Base-by-base conservation (phyloP, 1,140 invertebrate genomes). In the Asbolus verrucosus region DNA sequence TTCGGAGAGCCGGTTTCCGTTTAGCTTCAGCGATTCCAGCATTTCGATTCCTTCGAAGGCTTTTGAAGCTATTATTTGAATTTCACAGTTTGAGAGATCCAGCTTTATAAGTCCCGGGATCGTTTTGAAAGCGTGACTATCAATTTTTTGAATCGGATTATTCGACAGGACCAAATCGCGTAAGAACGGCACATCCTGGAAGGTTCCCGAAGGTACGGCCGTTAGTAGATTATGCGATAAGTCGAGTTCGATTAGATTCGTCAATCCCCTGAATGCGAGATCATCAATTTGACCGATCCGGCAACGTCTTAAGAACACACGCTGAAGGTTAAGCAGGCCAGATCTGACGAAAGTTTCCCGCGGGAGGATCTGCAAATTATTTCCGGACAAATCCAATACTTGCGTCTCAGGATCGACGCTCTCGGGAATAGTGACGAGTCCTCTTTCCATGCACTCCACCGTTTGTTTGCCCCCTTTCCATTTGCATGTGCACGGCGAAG, bases 401-500 rank as follows among this genome's bases (percentile, higher is more conserved):
- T 97, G 95, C 5, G 94, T 96, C 73, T 91, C 93, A 2, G 90
- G 86, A 81, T 95, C 92, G 50, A 96, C 89, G 69, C 87, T 88
- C 66, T 91, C 88, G 0, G 94, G 95, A 67, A 97, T 90, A 31
- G 88, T 89, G 71, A 91, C 93, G 43, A 96, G 86, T 21, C 87
- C 88, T 11, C 91, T 88, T 81, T 94, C 89, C 65, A 89, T 86
- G 82, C 94, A 97, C 82, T 95, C 94, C 14, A 95, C 94, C 15
- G 92, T 94, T 76, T 93, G 90, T 83, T 96, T 96, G 67, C 94
- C 94, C 75, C 90, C 89, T 83, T 95, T 94, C 95, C 95, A 96
- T 82, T 95, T 96, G 83, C 94, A 96, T 69, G 87, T 86, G 81
- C 94, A 96, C 74, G 92, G 88, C 15, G 87, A 87, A 38, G 92